A percentile compares a stretch with the other conserved stretches of the same genome.
Conservation (phyloP, 1,140 invertebrate species). For the Lordiphosa clarofinis region DNA sequence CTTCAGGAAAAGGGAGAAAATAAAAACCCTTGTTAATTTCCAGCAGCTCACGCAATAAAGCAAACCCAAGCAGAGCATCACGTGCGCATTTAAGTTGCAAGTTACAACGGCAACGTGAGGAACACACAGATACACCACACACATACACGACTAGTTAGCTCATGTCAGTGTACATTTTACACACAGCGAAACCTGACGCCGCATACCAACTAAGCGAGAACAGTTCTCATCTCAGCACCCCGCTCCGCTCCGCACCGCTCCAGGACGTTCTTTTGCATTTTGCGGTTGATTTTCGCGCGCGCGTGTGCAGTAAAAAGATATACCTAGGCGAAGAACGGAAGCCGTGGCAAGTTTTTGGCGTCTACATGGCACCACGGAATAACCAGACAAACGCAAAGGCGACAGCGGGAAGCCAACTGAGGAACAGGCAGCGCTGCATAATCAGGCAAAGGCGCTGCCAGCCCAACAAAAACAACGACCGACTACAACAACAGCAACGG, state of each 20-base stretch:
- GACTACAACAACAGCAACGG: constrained; percentile 66
- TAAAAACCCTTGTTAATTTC: constrained; percentile 64
- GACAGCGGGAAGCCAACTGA: background rate
- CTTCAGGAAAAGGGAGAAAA: constrained; percentile 3
- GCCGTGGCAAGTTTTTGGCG: constrained; percentile 50
- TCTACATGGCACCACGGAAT: constrained; percentile 48
- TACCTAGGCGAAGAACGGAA: constrained; percentile 42
- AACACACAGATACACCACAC: constrained; percentile 21
- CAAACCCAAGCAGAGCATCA: constrained; percentile 61
- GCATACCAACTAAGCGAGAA: constrained; percentile 51
- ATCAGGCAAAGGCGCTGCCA: constrained; percentile 43
- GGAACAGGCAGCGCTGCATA: constrained; percentile 43
- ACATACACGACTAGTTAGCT: constrained; percentile 61
- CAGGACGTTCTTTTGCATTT: constrained; percentile 19
- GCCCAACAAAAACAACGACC: constrained; percentile 49
- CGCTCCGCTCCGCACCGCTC: background rate
- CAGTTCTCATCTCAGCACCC: background rate
- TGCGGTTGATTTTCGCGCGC: constrained; percentile 59
- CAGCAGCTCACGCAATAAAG: constrained; percentile 66
- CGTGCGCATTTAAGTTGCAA: constrained; percentile 75
- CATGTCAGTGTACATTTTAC: constrained; percentile 73
- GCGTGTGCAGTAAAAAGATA: constrained; percentile 71
- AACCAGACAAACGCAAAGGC: constrained; percentile 9
- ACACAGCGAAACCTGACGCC: constrained; percentile 67
- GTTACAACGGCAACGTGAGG: constrained; percentile 66